A percentile compares a stretch with the other conserved stretches of the same genome.
Conservation (phyloP, 1,140 invertebrate genomes). For the Bombus soroeensis region DNA sequence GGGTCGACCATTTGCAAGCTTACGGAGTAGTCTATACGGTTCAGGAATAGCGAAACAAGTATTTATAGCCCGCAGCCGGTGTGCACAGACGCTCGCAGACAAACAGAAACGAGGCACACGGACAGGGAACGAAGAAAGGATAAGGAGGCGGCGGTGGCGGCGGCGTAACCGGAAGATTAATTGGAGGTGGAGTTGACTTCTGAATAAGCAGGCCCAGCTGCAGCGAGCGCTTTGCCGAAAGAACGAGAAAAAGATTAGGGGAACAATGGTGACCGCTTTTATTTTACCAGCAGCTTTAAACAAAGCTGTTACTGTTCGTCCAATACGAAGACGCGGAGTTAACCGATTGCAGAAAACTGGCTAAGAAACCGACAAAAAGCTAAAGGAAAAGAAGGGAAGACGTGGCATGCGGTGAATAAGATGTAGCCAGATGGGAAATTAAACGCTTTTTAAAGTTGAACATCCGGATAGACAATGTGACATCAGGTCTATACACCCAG, state of each 20-base stretch:
- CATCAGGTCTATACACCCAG: too few relatives aligned
- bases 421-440: too few relatives aligned
- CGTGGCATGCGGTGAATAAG: too few relatives aligned
- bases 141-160: slow-evolving; percentile 11
- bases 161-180: slow-evolving; percentile 32
- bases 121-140: neutral
- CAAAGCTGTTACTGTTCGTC: neutral
- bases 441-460: too few relatives aligned
- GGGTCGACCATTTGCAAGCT: slow-evolving; percentile 61
- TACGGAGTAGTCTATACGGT: slow-evolving; percentile 49
- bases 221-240: slow-evolving; percentile 1
- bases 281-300: neutral
- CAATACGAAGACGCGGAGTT: neutral
- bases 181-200: slow-evolving; percentile 28
- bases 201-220: slow-evolving; percentile 43
- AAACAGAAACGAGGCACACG: slow-evolving; percentile 6
- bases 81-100: neutral
- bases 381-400: too few relatives aligned
- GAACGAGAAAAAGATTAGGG: slow-evolving; percentile 38
- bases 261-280: slow-evolving; percentile 22
- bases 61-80: slow-evolving; percentile 51
- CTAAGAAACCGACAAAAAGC: too few relatives aligned
- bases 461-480: too few relatives aligned
- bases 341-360: neutral
- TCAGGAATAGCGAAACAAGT: slow-evolving; percentile 59